phyloP scores from a whole-genome alignment of 2,888 invertebrate genomes.

The Trichopria drosophilae region DNA sequence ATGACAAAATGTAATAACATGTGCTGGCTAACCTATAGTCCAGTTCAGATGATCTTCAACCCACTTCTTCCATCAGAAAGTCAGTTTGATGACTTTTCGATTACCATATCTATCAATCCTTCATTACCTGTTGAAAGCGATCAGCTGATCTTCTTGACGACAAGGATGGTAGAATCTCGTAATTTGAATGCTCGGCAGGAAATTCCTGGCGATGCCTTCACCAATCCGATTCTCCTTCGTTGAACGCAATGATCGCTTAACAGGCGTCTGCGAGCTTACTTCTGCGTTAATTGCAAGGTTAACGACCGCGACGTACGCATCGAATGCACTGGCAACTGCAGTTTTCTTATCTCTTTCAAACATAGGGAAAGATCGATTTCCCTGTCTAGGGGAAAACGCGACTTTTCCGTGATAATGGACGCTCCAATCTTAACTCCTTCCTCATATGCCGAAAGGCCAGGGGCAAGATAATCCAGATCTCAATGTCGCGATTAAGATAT shows the following conservation, averaged over 20 bases:
- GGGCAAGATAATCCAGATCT: no score
- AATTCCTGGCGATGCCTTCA: constrained; percentile 46
- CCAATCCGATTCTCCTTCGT: constrained; percentile 34
- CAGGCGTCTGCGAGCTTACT: constrained; percentile 43
- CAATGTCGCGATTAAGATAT: no score
- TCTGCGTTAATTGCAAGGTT: constrained; percentile 50
- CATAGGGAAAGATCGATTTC: constrained; percentile 5
- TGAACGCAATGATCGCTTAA: constrained; percentile 44
- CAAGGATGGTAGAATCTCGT: no score
- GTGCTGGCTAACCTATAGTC: no score
- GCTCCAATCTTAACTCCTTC: no score
- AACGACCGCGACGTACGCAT: constrained; percentile 42
- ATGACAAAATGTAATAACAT: no score
- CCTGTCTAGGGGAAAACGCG: neutral
- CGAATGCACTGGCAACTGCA: neutral
- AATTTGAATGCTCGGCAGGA: constrained; percentile 39
- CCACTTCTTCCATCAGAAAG: no score
- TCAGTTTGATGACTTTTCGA: no score
- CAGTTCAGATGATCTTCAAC: no score
- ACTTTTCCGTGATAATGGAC: neutral
- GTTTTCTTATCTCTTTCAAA: neutral
- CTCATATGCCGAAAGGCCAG: no score
- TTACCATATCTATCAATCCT: constrained; percentile 2
- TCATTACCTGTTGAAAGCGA: no score
- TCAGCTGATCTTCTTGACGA: no score